Percentiles rank a stretch among this genome's conserved stretches.
Conservation (phyloP, 2,797 vertebrate species). For the Pseudochirops cupreus region DNA sequence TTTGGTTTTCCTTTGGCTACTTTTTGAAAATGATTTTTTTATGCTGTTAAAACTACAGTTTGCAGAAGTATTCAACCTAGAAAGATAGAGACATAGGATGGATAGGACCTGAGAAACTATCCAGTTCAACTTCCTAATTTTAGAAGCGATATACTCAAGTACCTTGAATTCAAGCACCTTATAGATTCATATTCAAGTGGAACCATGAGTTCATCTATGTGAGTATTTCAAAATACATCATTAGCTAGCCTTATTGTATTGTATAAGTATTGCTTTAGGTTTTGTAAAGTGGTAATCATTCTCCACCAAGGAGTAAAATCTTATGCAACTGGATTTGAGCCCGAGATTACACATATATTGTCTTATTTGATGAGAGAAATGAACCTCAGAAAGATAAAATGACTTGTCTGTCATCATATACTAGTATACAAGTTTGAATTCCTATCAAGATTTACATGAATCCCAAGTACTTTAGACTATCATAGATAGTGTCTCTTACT, state of each 20-base stretch:
- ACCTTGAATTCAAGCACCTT: background rate
- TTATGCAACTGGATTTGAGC: background rate
- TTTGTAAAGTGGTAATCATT: background rate
- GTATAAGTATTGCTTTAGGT: background rate
- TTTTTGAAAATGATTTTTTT: too few relatives aligned
- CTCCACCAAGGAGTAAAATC: background rate
- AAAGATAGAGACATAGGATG: too few relatives aligned
- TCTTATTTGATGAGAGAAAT: background rate
- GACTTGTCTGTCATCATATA: background rate
- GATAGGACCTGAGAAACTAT: too few relatives aligned
- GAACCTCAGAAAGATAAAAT: background rate
- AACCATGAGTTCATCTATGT: background rate
- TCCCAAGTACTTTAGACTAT: background rate
- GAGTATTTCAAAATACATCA: background rate
- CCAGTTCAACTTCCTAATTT: background rate
- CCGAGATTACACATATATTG: background rate
- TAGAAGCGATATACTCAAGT: background rate
- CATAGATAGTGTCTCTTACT: too few relatives aligned
- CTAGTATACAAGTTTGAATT: background rate
- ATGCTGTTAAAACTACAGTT: too few relatives aligned
- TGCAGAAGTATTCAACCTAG: too few relatives aligned
- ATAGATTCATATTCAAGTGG: background rate
- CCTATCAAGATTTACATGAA: background rate
- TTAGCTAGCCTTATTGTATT: background rate
- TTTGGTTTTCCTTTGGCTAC: background rate